phyloP scores from a whole-genome alignment of 2,888 invertebrate species.

The Nemurella pictetii region DNA sequence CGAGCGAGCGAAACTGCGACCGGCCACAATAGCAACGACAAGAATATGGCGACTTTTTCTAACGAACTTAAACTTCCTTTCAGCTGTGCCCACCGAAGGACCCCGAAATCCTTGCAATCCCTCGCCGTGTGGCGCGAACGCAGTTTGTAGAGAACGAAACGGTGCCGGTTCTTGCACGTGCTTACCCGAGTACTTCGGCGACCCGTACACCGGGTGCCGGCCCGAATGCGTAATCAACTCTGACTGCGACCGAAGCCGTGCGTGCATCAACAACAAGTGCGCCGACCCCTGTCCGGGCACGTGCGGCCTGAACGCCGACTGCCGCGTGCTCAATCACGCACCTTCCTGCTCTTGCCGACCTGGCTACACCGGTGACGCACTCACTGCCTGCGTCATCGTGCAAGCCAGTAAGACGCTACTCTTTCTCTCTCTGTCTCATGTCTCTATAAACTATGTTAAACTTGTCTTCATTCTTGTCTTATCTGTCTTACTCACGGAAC shows the following conservation, averaged over 20 bases:
- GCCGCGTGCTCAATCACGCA: constrained; percentile 49
- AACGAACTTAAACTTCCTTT: constrained; percentile 44
- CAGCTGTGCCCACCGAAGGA: constrained; percentile 63
- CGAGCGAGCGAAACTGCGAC: neutral
- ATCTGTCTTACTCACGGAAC: constrained; percentile 41
- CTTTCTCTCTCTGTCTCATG: constrained; percentile 14
- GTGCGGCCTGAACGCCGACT: constrained; percentile 48
- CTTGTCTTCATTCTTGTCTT: constrained; percentile 45
- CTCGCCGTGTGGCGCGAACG: constrained; percentile 72
- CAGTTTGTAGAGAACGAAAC: constrained; percentile 50
- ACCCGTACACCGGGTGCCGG: constrained; percentile 48
- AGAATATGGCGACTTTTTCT: too few relatives aligned
- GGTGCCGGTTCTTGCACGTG: constrained; percentile 48
- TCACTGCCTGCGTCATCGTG: constrained; percentile 45
- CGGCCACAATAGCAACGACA: constrained; percentile 43
- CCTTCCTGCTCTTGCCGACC: constrained; percentile 45
- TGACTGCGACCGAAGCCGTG: constrained; percentile 48
- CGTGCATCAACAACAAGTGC: constrained; percentile 48
- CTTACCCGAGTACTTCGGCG: constrained; percentile 47
- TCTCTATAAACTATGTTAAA: neutral
- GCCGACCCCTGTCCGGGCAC: constrained; percentile 47
- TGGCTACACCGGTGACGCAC: constrained; percentile 46
- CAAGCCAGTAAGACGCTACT: constrained; percentile 39
- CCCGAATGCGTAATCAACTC: constrained; percentile 50
- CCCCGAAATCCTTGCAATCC: constrained; percentile 74